A percentile compares a stretch with the other conserved stretches of the same genome.
Conservation (phyloP, 1,140 invertebrate species). For the Centruroides sculpturatus region DNA sequence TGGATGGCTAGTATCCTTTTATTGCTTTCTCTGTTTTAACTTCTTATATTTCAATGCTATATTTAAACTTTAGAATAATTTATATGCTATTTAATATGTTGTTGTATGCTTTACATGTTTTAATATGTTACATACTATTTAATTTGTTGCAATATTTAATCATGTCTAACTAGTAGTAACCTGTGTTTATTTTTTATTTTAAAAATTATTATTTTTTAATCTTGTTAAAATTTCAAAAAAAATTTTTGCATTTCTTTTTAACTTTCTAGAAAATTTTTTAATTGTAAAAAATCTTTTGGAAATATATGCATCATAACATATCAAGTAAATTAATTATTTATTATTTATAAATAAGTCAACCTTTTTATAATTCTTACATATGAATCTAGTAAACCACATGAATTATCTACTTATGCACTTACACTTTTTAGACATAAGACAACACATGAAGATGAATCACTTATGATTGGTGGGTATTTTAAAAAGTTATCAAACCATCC, state of each 20-base stretch:
- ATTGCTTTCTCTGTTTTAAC: background rate
- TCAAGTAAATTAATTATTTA: background rate
- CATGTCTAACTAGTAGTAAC: too few species aligned
- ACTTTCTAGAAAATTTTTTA: background rate
- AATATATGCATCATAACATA: background rate
- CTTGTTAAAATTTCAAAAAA: too few species aligned
- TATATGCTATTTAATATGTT: background rate
- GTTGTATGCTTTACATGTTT: too few species aligned
- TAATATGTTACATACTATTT: background rate
- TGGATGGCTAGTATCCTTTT: slow-evolving; percentile 41
- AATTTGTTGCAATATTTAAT: too few species aligned
- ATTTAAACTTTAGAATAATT: background rate
- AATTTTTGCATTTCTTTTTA: background rate
- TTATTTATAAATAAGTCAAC: background rate
- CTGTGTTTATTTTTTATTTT: background rate
- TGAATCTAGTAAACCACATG: slow-evolving; percentile 32
- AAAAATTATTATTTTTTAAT: background rate
- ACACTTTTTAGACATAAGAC: slow-evolving; percentile 39
- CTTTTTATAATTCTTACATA: background rate
- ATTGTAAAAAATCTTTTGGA: background rate
- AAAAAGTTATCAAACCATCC: background rate
- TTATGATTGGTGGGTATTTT: slow-evolving; percentile 35
- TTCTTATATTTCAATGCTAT: background rate
- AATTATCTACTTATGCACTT: slow-evolving; percentile 42
- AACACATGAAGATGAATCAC: slow-evolving; percentile 30